Percentiles rank a stretch among this genome's conserved stretches.
These are phyloP conservation scores for Meda fulgida DNA, from an alignment of 2,797 vertebrate genomes.

Conservation along the genomic window DNA sequence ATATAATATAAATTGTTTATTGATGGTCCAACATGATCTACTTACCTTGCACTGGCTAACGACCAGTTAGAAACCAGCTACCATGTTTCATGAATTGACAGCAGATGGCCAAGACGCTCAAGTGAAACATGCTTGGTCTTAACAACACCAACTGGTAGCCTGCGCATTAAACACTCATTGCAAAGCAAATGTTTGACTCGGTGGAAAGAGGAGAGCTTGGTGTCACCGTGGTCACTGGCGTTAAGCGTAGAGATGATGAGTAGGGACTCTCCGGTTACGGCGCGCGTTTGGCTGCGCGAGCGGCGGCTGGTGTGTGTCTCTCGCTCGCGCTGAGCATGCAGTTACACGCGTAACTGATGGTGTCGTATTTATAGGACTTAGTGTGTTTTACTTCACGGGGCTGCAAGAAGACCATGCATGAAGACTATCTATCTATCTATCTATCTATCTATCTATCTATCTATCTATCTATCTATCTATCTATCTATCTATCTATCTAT, in stretches of 20 bases:
- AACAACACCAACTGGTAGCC: conserved; percentile 20
- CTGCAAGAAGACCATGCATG: background rate
- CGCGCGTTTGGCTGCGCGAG: conserved; percentile 40
- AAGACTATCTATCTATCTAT: background rate
- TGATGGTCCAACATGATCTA: background rate
- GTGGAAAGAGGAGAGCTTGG: conserved; percentile 29
- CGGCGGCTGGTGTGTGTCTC: conserved; percentile 26
- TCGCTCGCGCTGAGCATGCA: conserved; percentile 21
- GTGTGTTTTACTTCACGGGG: conserved; percentile 28
- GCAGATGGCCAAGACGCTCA: conserved; percentile 15
- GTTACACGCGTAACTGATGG: conserved; percentile 45
- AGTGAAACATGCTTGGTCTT: background rate
- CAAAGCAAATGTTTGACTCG: conserved; percentile 34
- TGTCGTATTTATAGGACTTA: conserved; percentile 33
- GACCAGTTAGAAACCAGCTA: background rate
- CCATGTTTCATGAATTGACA: background rate
- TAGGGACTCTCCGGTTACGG: conserved; percentile 14
- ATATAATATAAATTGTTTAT: background rate
- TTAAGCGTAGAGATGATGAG: conserved; percentile 36
- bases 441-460: background rate
- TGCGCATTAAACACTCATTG: conserved; percentile 15
- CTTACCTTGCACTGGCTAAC: background rate
- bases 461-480: background rate
- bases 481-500: background rate
- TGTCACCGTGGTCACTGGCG: conserved; percentile 16